These are phyloP conservation scores for Rhamnusium bicolor DNA, from an alignment of 2,888 invertebrate species.

Conservation along the genomic window DNA sequence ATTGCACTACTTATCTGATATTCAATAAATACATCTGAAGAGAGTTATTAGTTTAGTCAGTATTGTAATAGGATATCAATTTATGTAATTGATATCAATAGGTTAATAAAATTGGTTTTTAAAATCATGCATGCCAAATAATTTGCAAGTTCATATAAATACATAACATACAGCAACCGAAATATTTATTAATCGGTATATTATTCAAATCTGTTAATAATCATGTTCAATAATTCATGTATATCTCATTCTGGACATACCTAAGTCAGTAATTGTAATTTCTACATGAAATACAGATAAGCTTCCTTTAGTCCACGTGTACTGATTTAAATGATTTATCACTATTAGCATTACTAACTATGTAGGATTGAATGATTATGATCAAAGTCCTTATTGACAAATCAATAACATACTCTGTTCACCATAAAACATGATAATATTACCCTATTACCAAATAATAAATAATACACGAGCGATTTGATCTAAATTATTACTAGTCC, in stretches of 20 bases:
- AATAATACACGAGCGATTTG: no score
- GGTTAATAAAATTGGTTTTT: no score
- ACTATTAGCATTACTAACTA: slow-evolving; percentile 41
- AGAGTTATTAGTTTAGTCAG: no score
- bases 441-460: neutral
- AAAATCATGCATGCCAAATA: no score
- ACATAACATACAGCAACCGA: no score
- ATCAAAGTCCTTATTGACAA: neutral
- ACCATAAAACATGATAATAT: slow-evolving; percentile 3
- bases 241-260: neutral
- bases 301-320: slow-evolving; percentile 29
- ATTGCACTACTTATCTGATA: no score
- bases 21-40: no score
- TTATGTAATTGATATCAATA: no score
- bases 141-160: no score
- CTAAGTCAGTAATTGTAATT: neutral
- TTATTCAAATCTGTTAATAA: neutral
- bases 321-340: slow-evolving; percentile 46
- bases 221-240: neutral
- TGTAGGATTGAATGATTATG: slow-evolving; percentile 34
- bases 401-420: neutral
- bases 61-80: no score
- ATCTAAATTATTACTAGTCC: neutral
- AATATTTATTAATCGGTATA: no score
- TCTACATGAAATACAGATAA: neutral